A percentile compares a stretch with the other conserved stretches of the same genome.
Evolutionary conservation across 1,140 invertebrate genomes (phyloP).

Genomic region (Trachymyrmex septentrionalis): DNA sequence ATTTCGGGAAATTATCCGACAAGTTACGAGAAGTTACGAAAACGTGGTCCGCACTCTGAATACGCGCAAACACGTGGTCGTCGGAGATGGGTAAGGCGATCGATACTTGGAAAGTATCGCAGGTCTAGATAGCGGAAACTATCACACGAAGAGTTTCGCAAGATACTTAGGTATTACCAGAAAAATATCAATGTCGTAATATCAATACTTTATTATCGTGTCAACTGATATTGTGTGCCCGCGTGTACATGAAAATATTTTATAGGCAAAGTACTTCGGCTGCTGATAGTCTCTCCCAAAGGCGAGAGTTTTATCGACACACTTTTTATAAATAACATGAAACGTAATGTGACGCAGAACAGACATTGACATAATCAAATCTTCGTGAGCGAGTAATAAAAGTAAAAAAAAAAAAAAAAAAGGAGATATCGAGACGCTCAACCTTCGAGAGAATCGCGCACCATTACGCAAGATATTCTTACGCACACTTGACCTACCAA

Average conservation of each 20-base stretch:
- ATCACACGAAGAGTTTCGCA: conserved; percentile 26
- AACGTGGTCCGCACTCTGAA: conserved; percentile 49
- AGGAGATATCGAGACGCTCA: background rate
- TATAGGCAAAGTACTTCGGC: background rate
- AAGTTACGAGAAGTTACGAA: conserved; percentile 50
- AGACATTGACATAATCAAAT: background rate
- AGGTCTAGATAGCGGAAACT: conserved; percentile 15
- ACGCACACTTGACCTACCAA: conserved; percentile 81
- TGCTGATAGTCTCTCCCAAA: background rate
- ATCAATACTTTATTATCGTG: conserved; percentile 1
- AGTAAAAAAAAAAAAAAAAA: background rate
- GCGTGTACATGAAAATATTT: conserved; percentile 16
- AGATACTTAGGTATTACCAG: background rate
- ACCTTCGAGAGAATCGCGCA: conserved; percentile 17
- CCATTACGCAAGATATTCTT: conserved; percentile 64
- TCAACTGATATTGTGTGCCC: background rate
- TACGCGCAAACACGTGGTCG: background rate
- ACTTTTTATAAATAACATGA: background rate
- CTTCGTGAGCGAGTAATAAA: background rate
- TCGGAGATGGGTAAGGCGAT: background rate
- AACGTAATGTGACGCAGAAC: background rate
- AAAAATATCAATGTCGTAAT: conserved; percentile 36
- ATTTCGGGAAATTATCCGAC: conserved; percentile 27
- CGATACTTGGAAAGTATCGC: conserved; percentile 52
- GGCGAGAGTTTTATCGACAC: background rate